Percentiles rank a stretch among this genome's conserved stretches.
phyloP scores from a whole-genome alignment of 2,888 invertebrate genomes.

The Pseudococcus longispinus region DNA sequence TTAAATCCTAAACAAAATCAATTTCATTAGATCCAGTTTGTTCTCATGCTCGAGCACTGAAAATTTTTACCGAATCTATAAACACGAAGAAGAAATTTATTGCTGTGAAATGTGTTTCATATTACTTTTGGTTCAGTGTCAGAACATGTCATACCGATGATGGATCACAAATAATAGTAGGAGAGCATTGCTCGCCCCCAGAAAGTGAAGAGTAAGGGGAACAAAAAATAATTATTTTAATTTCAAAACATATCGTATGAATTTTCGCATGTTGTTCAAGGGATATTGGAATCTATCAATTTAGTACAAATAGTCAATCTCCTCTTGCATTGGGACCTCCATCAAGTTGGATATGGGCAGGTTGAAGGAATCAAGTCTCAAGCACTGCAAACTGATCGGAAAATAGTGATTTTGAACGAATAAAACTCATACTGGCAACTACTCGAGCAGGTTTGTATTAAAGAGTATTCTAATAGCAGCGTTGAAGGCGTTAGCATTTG shows the following conservation, averaged over 20 bases:
- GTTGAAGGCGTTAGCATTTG: neutral
- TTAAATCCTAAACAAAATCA: constrained; percentile 42
- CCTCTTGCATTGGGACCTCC: neutral
- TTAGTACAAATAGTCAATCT: neutral
- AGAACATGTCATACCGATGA: neutral
- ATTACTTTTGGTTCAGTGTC: neutral
- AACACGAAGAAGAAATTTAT: constrained; percentile 67
- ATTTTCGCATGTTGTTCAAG: neutral
- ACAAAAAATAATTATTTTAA: neutral
- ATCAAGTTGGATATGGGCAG: neutral
- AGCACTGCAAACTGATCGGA: neutral
- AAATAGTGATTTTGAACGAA: neutral
- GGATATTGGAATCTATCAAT: neutral
- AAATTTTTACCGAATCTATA: constrained; percentile 70
- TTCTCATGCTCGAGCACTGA: constrained; percentile 69
- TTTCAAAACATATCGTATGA: neutral
- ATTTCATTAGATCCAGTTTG: constrained; percentile 66
- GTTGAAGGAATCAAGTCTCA: neutral
- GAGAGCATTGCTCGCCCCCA: neutral
- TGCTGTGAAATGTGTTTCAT: constrained; percentile 60
- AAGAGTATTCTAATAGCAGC: neutral
- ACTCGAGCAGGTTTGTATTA: neutral
- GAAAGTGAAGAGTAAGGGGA: neutral
- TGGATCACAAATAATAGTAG: neutral
- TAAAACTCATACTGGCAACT: neutral